Conservation (phyloP, 2,888 invertebrate species). For the Caenorhabditis angaria region DNA sequence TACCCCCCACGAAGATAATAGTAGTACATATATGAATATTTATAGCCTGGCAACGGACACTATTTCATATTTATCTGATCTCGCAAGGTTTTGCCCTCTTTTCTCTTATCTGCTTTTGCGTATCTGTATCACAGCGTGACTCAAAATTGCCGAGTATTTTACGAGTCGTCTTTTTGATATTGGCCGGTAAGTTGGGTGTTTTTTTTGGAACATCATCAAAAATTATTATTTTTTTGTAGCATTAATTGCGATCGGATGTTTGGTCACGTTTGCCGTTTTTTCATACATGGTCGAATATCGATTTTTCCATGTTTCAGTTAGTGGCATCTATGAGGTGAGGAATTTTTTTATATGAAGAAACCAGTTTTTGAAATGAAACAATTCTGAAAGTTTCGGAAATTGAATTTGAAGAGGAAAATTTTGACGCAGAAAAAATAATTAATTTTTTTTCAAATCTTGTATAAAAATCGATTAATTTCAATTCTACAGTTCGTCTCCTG, state of each 20-base stretch:
- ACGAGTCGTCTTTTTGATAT: slow-evolving; percentile 19
- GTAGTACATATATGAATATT: no score
- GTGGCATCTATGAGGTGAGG: slow-evolving; percentile 70
- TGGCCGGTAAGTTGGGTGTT: slow-evolving; percentile 25
- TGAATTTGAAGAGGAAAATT: no score
- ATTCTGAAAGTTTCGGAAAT: no score
- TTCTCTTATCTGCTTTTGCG: slow-evolving; percentile 64
- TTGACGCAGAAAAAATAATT: no score
- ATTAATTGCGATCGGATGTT: slow-evolving; percentile 48
- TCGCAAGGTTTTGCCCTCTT: slow-evolving; percentile 63
- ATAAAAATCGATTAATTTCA: no score
- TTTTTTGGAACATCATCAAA: background rate
- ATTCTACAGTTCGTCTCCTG: no score
- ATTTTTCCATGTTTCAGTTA: slow-evolving; percentile 69
- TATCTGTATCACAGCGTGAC: slow-evolving; percentile 40
- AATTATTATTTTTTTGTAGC: slow-evolving; percentile 37
- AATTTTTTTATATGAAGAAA: no score
- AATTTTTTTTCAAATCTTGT: no score
- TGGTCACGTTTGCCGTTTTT: slow-evolving; percentile 61
- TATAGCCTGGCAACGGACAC: slow-evolving; percentile 69
- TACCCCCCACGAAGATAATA: no score
- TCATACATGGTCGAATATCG: slow-evolving; percentile 70
- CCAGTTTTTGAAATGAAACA: no score
- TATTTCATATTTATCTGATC: slow-evolving; percentile 62
- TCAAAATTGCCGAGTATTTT: slow-evolving; percentile 23